phyloP scores from a whole-genome alignment of 2,797 vertebrate genomes.

The Lagocephalus sceleratus region DNA sequence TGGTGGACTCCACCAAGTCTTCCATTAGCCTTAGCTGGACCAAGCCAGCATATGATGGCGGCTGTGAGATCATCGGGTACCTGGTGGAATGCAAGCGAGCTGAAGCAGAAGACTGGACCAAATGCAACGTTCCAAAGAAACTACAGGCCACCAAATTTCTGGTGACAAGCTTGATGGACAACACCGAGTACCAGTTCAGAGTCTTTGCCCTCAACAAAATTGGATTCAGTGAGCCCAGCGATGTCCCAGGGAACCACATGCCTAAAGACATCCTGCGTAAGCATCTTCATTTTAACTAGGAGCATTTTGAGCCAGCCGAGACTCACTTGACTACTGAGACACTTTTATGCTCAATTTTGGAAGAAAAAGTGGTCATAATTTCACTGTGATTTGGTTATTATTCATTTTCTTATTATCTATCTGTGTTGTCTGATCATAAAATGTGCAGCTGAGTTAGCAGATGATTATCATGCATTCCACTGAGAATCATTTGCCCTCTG shows the following conservation, averaged over 20 bases:
- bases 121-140: slow-evolving; percentile 93
- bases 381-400: too few relatives aligned
- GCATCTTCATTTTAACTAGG: background rate
- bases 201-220: slow-evolving; percentile 93
- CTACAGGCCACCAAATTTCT: slow-evolving; percentile 87
- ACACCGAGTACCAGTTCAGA: slow-evolving; percentile 92
- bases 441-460: too few relatives aligned
- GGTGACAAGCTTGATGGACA: slow-evolving; percentile 86
- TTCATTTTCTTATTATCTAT: too few relatives aligned
- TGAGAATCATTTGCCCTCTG: background rate
- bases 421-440: too few relatives aligned
- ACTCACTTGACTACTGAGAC: too few relatives aligned
- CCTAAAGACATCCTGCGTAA: slow-evolving; percentile 95
- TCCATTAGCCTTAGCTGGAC: slow-evolving; percentile 93
- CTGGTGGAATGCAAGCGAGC: slow-evolving; percentile 90
- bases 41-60: slow-evolving; percentile 96
- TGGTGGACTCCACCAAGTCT: slow-evolving; percentile 88
- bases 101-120: slow-evolving; percentile 87
- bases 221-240: slow-evolving; percentile 94
- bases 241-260: slow-evolving; percentile 90
- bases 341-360: too few relatives aligned
- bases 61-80: slow-evolving; percentile 96
- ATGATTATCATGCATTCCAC: too few relatives aligned
- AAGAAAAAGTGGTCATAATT: too few relatives aligned
- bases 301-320: too few relatives aligned